Evolutionary conservation across 2,113 vertebrate species (phyloP).

Genomic region (Scomber scombrus): DNA sequence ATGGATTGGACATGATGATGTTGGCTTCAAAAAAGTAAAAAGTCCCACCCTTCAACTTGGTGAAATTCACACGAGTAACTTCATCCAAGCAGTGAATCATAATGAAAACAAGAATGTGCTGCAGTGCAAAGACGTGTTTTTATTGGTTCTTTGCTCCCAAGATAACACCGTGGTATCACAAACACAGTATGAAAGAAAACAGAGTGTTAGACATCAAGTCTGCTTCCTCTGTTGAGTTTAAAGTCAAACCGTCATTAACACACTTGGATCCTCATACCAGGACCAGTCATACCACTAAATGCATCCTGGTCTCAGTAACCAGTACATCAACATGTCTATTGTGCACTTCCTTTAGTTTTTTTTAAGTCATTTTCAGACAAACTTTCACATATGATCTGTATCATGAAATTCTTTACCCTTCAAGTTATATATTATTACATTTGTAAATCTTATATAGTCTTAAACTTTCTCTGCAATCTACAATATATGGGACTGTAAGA

Average conservation of each 20-base stretch:
- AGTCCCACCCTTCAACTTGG: background rate
- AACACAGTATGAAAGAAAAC: constrained; percentile 4
- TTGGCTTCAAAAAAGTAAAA: background rate
- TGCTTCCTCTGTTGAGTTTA: constrained; percentile 71
- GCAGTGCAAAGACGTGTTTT: constrained; percentile 40
- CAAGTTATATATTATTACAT: background rate
- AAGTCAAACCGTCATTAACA: constrained; percentile 76
- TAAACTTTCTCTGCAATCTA: background rate
- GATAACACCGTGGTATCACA: constrained; percentile 9
- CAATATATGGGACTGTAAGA: background rate
- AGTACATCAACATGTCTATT: background rate
- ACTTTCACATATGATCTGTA: no score
- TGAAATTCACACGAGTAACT: background rate
- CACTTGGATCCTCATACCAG: constrained; percentile 33
- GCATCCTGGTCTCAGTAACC: constrained; percentile 4
- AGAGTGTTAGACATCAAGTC: constrained; percentile 60
- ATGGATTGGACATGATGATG: background rate
- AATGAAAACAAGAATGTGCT: background rate
- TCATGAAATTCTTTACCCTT: no score
- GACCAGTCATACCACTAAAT: constrained; percentile 7
- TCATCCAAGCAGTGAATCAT: background rate
- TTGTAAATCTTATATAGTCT: background rate
- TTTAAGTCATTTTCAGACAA: no score
- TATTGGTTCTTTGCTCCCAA: constrained; percentile 55
- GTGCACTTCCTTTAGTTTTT: no score